Base-by-base conservation (phyloP, 2,888 invertebrate species). In the Creontiades dilutus region DNA sequence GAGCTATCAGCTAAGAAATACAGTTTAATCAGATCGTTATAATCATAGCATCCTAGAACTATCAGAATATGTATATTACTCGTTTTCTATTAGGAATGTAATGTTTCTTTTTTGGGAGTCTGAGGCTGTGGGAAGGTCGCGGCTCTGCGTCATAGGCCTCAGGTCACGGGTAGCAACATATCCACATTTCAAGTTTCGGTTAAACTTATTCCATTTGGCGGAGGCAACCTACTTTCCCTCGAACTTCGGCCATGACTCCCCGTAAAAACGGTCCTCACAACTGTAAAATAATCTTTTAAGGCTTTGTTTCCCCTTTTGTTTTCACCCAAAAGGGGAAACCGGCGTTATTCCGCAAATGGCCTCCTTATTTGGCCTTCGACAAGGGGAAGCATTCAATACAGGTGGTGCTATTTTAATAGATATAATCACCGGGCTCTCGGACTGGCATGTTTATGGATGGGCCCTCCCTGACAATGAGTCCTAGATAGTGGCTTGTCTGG, bases 331-430 rank as follows among this genome's bases (percentile, higher is more conserved):
- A 85, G 61, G 61, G 61, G 28, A 61, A 85, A 19, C 13, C 11
- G 48, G 28, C 61, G 85, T 37, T 85, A 85, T 85, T 85, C 55
- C 55, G 80, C 88, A 88, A 88, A 88, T 88, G 80, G 88, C 28
- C 88, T 88, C 88, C 88, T 88, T 88, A 88, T 76, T 76, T 88
- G 88, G 88, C 37, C 76, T 46, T 47, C 81, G 88, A 81, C 78
- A 55, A 48, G 88, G 88, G 78, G 88, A 78, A 88, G 88, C 86
- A 90, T 90, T 90, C 89, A 90, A 87, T 90, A 81, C 90, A 89
- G 86, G 89, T 90, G 90, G 90, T 89, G 86, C 89, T 90, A 90
- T 90, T 90, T 90, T 89, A 90, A 86, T 61, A 89, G 90, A 90
- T 90, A 89, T 89, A 90, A 90, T 90, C 90, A 89, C 89, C 78